Conservation (phyloP, 2,113 vertebrate genomes). For the Semicossyphus pulcher region DNA sequence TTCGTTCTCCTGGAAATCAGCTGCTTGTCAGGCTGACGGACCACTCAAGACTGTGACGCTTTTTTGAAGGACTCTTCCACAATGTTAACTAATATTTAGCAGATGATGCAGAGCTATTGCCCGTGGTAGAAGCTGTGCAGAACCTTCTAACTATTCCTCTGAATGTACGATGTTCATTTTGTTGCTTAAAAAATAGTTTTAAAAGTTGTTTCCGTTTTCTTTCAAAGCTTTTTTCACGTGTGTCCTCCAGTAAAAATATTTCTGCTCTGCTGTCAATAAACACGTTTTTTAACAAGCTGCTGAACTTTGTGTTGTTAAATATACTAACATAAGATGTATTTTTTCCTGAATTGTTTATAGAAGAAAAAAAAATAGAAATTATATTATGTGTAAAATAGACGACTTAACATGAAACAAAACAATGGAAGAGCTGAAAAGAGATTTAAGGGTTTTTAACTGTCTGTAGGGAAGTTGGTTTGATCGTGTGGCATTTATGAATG, state of each 20-base stretch:
- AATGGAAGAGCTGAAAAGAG: too few relatives aligned
- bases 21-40: background rate
- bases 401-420: too few relatives aligned
- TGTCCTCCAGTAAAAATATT: background rate
- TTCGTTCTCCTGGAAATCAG: background rate
- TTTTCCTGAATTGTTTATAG: too few relatives aligned
- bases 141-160: background rate
- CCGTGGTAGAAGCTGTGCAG: background rate
- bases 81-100: background rate
- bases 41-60: background rate
- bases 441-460: too few relatives aligned
- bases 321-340: too few relatives aligned
- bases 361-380: too few relatives aligned
- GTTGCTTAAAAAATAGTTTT: background rate
- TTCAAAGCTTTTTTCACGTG: background rate
- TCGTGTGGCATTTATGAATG: too few relatives aligned
- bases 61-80: background rate
- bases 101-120: background rate
- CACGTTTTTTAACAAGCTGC: too few relatives aligned
- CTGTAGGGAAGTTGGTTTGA: too few relatives aligned
- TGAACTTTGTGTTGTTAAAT: too few relatives aligned
- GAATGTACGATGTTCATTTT: background rate
- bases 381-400: too few relatives aligned
- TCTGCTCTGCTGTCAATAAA: slow-evolving; percentile 30
- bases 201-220: too few relatives aligned